Conservation (phyloP, 2,888 invertebrate species). For the Leptinotarsa peninsularis region DNA sequence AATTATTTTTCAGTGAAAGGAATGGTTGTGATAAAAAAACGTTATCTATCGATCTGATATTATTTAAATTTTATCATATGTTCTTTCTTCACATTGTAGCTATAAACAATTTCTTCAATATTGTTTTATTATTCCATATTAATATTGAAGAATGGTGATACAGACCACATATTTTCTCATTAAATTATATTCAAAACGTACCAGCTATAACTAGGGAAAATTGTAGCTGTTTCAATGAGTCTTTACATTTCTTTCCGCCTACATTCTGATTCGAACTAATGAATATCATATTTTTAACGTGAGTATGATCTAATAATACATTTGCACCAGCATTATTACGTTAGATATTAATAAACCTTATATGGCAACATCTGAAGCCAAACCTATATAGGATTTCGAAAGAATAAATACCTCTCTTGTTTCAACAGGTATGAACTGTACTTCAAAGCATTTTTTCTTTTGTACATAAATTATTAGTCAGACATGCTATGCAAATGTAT, state of each 20-base stretch:
- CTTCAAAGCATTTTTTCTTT: constrained; percentile 24
- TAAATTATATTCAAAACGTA: too few relatives aligned
- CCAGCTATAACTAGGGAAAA: too few relatives aligned
- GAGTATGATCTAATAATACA: constrained; percentile 48
- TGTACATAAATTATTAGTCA: constrained; percentile 26
- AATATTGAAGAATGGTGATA: too few relatives aligned
- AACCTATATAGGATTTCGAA: constrained; percentile 45
- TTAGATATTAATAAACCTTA: constrained; percentile 42
- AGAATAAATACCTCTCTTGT: constrained; percentile 41
- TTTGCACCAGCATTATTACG: constrained; percentile 41
- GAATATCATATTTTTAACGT: constrained; percentile 30
- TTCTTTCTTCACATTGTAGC: too few relatives aligned
- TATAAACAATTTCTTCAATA: too few relatives aligned
- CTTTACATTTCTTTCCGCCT: neutral
- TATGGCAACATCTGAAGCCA: constrained; percentile 46
- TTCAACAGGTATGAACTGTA: constrained; percentile 42
- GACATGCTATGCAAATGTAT: constrained; percentile 33
- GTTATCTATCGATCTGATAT: too few relatives aligned
- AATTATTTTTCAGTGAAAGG: too few relatives aligned
- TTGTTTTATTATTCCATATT: too few relatives aligned
- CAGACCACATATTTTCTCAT: too few relatives aligned
- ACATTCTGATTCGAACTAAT: constrained; percentile 13
- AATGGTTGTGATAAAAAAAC: too few relatives aligned
- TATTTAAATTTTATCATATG: too few relatives aligned
- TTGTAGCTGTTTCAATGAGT: neutral